Evolutionary conservation across 2,113 vertebrate species (phyloP).

Genomic region (Antechinus flavipes): DNA sequence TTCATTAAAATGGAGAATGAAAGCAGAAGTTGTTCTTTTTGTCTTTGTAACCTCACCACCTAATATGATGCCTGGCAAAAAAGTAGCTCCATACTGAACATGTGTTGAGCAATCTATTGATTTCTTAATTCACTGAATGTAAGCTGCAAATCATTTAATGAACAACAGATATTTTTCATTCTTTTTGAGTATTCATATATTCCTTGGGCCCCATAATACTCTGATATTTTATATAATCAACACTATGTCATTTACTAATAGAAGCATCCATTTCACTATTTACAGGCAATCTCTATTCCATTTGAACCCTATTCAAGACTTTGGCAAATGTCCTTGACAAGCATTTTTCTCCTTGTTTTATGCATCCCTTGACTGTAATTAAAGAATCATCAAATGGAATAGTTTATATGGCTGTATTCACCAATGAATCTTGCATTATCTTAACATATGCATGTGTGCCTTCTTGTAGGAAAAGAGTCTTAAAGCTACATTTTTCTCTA

Average conservation of each 20-base stretch:
- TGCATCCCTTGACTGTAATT: neutral
- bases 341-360: neutral
- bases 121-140: neutral
- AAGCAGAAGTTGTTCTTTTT: neutral
- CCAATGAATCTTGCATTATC: neutral
- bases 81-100: rapidly evolving
- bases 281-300: neutral
- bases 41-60: neutral
- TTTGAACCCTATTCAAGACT: neutral
- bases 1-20: neutral
- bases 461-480: neutral
- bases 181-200: neutral
- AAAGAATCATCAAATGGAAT: neutral
- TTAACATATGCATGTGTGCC: neutral
- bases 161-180: neutral
- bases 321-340: neutral
- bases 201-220: neutral
- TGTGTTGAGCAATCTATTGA: neutral
- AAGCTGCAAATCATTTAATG: neutral
- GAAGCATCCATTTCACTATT: neutral
- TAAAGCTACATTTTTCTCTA: neutral
- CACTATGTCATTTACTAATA: neutral
- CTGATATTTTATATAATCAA: neutral
- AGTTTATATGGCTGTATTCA: neutral
- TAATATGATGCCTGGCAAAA: rapidly evolving